These are phyloP conservation scores for Ochlodes sylvanus DNA, from an alignment of 2,888 invertebrate species.

Conservation along the genomic window DNA sequence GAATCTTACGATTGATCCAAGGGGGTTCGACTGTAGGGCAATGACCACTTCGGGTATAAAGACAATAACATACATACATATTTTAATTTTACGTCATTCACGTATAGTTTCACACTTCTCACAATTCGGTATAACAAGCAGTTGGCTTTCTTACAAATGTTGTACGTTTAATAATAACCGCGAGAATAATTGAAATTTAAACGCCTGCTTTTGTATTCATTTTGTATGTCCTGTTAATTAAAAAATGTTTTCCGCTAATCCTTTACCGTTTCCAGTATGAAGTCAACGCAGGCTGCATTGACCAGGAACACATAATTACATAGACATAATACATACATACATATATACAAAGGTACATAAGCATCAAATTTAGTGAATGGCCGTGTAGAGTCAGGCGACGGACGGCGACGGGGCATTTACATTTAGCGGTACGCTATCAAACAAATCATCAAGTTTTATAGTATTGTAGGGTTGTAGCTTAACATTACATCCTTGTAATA, in stretches of 20 bases:
- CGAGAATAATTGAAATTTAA: too few relatives aligned
- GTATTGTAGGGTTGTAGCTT: not conserved
- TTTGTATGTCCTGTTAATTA: not conserved
- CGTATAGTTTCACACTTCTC: too few relatives aligned
- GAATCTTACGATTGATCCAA: too few relatives aligned
- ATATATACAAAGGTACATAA: not conserved
- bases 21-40: too few relatives aligned
- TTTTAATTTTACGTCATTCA: too few relatives aligned
- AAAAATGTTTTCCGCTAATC: not conserved
- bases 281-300: not conserved
- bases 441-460: constrained; percentile 19
- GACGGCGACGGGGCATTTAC: constrained; percentile 17
- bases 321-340: too few relatives aligned
- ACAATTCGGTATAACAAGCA: too few relatives aligned
- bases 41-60: too few relatives aligned
- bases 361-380: constrained; percentile 16
- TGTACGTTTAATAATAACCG: too few relatives aligned
- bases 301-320: constrained; percentile 1
- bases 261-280: not conserved
- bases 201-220: too few relatives aligned
- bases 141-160: too few relatives aligned
- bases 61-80: too few relatives aligned
- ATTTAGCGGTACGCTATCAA: constrained; percentile 21
- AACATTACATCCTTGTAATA: not conserved
- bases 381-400: not conserved